A percentile compares a stretch with the other conserved stretches of the same genome.
These are phyloP conservation scores for Eumaeus atala DNA, from an alignment of 1,140 invertebrate genomes.

Conservation along the genomic window DNA sequence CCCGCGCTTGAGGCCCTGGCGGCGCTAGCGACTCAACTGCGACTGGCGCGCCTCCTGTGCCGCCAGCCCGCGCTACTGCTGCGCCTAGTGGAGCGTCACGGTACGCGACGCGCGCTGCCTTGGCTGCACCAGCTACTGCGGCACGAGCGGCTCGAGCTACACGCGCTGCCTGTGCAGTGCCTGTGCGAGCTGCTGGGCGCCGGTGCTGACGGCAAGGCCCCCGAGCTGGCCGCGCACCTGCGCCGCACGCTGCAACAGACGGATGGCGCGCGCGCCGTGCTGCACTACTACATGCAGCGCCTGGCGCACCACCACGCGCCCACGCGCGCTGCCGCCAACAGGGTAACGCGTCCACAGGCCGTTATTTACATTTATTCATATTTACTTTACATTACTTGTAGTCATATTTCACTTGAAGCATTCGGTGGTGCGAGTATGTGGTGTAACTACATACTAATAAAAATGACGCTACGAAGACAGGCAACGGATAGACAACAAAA, in stretches of 20 bases:
- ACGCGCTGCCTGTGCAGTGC: constrained; percentile 94
- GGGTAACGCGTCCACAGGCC: constrained; percentile 30
- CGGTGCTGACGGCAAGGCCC: constrained; percentile 77
- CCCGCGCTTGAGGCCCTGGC: constrained; percentile 88
- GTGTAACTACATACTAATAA: no score
- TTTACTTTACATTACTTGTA: background rate
- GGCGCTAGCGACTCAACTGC: constrained; percentile 83
- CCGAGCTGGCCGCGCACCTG: constrained; percentile 85
- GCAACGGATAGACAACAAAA: no score
- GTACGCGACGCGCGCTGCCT: constrained; percentile 94
- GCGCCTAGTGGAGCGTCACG: constrained; percentile 92
- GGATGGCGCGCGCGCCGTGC: constrained; percentile 82
- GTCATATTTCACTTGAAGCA: background rate
- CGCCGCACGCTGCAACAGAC: constrained; percentile 78
- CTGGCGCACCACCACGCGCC: constrained; percentile 87
- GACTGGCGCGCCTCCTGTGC: constrained; percentile 93
- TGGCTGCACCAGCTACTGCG: constrained; percentile 97
- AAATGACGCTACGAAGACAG: no score
- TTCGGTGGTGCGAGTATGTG: no score
- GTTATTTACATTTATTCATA: no score
- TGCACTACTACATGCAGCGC: constrained; percentile 93
- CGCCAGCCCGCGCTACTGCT: constrained; percentile 93
- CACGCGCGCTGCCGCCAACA: constrained; percentile 82
- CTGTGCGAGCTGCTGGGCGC: constrained; percentile 96
- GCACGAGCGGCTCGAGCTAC: constrained; percentile 90